These are phyloP conservation scores for Dallia pectoralis DNA, from an alignment of 2,797 vertebrate genomes.

Conservation along the genomic window DNA sequence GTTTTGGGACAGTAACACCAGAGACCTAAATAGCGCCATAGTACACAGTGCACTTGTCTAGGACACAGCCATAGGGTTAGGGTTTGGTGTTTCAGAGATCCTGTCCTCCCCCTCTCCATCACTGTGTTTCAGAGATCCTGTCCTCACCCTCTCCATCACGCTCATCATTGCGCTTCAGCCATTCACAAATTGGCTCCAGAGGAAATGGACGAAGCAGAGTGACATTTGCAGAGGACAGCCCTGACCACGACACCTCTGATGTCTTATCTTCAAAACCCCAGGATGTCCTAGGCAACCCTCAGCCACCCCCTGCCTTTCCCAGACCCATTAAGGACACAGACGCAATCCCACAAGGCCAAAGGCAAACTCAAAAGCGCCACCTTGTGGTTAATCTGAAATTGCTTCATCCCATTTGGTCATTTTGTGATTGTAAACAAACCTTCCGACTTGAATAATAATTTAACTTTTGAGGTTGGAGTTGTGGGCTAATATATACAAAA, in stretches of 20 bases:
- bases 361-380: not conserved
- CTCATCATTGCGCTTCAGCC: conserved; percentile 54
- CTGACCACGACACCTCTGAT: not conserved
- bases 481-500: too few species aligned
- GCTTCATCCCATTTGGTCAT: too few species aligned
- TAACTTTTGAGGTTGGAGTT: too few species aligned
- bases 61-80: not conserved
- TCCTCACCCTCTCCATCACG: conserved; percentile 46
- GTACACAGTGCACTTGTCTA: too few species aligned
- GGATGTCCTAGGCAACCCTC: not conserved
- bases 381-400: too few species aligned
- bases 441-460: too few species aligned
- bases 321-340: not conserved
- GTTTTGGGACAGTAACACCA: too few species aligned
- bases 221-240: conserved; percentile 56
- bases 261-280: not conserved
- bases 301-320: not conserved
- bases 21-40: too few species aligned
- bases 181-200: conserved; percentile 17
- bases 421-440: too few species aligned
- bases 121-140: conserved; percentile 55
- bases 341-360: not conserved
- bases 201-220: conserved; percentile 49
- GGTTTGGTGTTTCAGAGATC: conserved; percentile 59
- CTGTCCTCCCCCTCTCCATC: conserved; percentile 36